These are phyloP conservation scores for Steinernema scapterisci DNA, from an alignment of 2,888 invertebrate species.

Conservation along the genomic window DNA sequence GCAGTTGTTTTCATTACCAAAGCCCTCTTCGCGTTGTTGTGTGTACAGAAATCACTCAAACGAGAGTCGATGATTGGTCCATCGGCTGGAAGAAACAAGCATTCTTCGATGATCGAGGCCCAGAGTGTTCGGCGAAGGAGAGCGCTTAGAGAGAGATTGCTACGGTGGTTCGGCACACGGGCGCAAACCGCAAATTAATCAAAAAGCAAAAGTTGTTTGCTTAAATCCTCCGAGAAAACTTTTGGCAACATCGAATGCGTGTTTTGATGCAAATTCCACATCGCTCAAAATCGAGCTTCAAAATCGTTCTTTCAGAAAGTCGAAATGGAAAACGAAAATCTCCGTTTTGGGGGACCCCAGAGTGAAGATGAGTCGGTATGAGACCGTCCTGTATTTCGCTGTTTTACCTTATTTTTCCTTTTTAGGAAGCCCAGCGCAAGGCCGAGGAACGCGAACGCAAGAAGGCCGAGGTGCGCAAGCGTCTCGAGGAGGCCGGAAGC, in stretches of 20 bases:
- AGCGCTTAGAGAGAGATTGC: not conserved
- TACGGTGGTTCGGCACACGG: not conserved
- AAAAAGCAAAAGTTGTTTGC: not conserved
- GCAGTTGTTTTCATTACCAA: constrained; percentile 17
- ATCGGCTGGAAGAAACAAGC: not conserved
- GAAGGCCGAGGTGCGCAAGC: constrained; percentile 97
- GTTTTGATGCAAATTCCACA: no score
- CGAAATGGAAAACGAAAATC: constrained; percentile 40
- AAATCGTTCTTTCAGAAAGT: not conserved
- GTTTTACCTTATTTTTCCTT: not conserved
- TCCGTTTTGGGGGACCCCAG: constrained; percentile 56
- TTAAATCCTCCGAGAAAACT: not conserved
- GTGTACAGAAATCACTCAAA: constrained; percentile 24
- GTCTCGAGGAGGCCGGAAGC: constrained; percentile 96
- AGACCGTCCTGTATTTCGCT: not conserved
- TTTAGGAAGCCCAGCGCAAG: constrained; percentile 75
- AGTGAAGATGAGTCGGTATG: constrained; percentile 49
- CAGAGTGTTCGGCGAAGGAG: not conserved
- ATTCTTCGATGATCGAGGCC: not conserved
- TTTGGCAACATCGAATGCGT: no score
- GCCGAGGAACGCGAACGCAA: constrained; percentile 97
- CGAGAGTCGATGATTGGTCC: constrained; percentile 15
- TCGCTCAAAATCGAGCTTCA: not conserved
- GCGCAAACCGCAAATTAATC: constrained; percentile 1
- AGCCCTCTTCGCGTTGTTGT: constrained; percentile 1